Conservation (phyloP, 2,888 invertebrate genomes). For the Helobdella robusta region DNA sequence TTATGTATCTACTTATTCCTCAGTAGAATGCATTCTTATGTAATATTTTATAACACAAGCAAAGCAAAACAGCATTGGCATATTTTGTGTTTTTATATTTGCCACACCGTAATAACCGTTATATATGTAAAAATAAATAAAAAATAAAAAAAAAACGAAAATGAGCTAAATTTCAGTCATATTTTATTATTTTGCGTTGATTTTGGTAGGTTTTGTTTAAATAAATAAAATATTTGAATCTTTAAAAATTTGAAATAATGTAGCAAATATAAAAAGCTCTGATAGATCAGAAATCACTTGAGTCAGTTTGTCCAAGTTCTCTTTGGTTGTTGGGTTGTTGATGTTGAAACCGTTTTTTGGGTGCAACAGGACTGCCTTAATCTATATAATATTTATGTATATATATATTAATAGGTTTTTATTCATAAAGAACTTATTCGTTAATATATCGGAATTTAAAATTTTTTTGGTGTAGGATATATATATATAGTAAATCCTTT, state of each 20-base stretch:
- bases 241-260: background rate
- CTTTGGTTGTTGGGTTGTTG: constrained; percentile 49
- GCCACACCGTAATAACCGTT: no score
- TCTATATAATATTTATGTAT: constrained; percentile 20
- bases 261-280: background rate
- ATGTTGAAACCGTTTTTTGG: constrained; percentile 51
- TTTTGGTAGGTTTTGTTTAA: background rate
- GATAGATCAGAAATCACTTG: no score
- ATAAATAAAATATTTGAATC: background rate
- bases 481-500: background rate
- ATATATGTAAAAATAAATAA: constrained; percentile 10
- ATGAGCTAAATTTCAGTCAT: constrained; percentile 1
- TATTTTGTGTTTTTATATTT: no score
- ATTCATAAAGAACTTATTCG: no score
- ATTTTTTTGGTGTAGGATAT: background rate
- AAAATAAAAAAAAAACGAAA: background rate
- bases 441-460: no score
- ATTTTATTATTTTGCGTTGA: background rate
- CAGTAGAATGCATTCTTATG: no score
- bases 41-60: no score
- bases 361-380: constrained; percentile 42
- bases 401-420: constrained; percentile 5
- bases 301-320: constrained; percentile 50
- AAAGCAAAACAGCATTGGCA: no score
- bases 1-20: no score